Evolutionary conservation across 2,797 vertebrate genomes (phyloP), one percentile per base, ranked within the genome.

Genomic region (Gorsachius magnificus): DNA sequence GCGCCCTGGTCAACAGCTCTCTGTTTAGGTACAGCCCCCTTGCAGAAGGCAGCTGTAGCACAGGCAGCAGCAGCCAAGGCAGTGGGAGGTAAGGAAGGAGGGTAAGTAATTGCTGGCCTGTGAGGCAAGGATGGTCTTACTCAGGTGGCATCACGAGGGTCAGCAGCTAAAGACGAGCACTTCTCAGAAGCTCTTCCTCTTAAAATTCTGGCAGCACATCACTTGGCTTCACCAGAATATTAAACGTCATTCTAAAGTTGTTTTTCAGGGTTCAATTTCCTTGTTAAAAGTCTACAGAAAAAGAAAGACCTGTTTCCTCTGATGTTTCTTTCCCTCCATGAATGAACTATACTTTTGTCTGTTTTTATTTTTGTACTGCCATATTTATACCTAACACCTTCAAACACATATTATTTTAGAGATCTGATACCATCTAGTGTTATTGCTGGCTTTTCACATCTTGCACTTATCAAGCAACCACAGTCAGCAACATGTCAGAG

Each of bases 391-490:
- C 89, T 87, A 82, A 69, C 95, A 96, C 84, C 46, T 95, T 93
- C 95, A 89, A 95, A 95, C 76, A 83, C 86, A 48, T 94, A 95
- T 90, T 95, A 84, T 96, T 95, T 97, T 81, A 82, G 88, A 96
- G 64, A 96, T 89, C 91, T 96, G 95, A 95, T 88, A 88, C 60
- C 95, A 77, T 85, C 83, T 93, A 91, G 83, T 97, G 93, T 96
- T 95, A 79, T 94, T 97, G 88, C 95, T 94, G 19, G 95, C 89
- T 95, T 92, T 96, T 97, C 89, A 92, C 86, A 94, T 94, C 85
- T 97, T 95, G 92, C 58, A 94, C 96, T 97, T 97, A 97, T 97
- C 97, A 97, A 97, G 94, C 79, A 95, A 97, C 94, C 79, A 95
- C 97, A 97, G 94, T 96, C 65, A 96, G 94, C 89, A 95, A 76